Base-by-base conservation (phyloP, 2,888 invertebrate species). In the Orthosia cruda region DNA sequence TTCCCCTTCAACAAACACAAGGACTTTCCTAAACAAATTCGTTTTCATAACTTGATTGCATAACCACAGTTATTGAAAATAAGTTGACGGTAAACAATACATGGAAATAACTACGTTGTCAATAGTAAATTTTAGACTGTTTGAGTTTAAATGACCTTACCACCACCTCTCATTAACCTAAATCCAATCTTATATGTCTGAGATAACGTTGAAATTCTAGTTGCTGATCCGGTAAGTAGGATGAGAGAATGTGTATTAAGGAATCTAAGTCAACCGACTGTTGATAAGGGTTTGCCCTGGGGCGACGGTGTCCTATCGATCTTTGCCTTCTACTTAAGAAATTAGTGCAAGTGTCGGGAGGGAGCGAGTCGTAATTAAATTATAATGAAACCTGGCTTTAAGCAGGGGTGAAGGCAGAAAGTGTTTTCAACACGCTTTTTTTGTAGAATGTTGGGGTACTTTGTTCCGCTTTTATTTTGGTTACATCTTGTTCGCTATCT, bases 251-350 rank as follows among this genome's bases (percentile, higher is more conserved):
- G 92, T 93, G 92, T 94, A 93, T 93, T 92, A 92, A 87, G 92
- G 93, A 93, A 93, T 93, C 90, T 89, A 87, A 94, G 93, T 92
- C 91, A 91, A 90, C 88, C 91, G 91, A 92, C 91, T 92, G 94
- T 95, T 96, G 95, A 95, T 95, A 95, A 95, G 95, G 96, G 96
- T 95, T 93, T 90, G 92, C 89, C 93, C 93, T 93, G 92, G 93
- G 94, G 94, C 93, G 92, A 92, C 91, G 90, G 92, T 89, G 91
- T 91, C 90, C 93, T 93, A 93, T 93, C 92, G 92, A 92, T 91
- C 92, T 92, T 93, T 92, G 91, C 91, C 91, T 93, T 85, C 90
- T 91, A 91, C 91, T 92, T 92, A 89, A 89, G 86, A 85, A 74
- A 79, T 74, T 81, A 88, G 89, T 77, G 45, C 84, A 92, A 91